Evolutionary conservation across 1,140 invertebrate species (phyloP).

Genomic region (Sitobion miscanthi): DNA sequence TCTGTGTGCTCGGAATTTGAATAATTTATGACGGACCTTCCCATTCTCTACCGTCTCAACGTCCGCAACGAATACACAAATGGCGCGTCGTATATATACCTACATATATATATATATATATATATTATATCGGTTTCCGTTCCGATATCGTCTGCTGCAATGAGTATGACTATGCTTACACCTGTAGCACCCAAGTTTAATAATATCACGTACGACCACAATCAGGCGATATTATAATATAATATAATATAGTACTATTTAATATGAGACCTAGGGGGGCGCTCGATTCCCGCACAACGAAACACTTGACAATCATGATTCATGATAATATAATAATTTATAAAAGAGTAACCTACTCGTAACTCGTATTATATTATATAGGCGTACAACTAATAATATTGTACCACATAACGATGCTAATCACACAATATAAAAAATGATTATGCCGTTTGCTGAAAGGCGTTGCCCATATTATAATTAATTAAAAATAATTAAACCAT

Average conservation of each 20-base stretch:
- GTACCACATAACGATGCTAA: not conserved
- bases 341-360: no score
- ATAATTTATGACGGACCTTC: slow-evolving; percentile 39
- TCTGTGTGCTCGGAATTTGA: not conserved
- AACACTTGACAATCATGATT: not conserved
- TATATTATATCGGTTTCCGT: slow-evolving; percentile 27
- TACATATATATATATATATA: not conserved
- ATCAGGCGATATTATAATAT: not conserved
- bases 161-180: not conserved
- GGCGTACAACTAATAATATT: not conserved
- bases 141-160: slow-evolving; percentile 15
- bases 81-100: not conserved
- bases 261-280: not conserved
- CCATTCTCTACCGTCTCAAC: not conserved
- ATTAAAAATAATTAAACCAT: not conserved
- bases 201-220: not conserved
- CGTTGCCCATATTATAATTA: not conserved
- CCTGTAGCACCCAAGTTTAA: not conserved
- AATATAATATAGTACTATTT: not conserved
- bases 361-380: no score
- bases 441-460: not conserved
- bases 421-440: not conserved
- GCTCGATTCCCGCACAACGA: not conserved
- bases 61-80: slow-evolving; percentile 21
- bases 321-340: no score